Conservation (phyloP, 2,113 vertebrate species). For the Pituophis catenifer region DNA sequence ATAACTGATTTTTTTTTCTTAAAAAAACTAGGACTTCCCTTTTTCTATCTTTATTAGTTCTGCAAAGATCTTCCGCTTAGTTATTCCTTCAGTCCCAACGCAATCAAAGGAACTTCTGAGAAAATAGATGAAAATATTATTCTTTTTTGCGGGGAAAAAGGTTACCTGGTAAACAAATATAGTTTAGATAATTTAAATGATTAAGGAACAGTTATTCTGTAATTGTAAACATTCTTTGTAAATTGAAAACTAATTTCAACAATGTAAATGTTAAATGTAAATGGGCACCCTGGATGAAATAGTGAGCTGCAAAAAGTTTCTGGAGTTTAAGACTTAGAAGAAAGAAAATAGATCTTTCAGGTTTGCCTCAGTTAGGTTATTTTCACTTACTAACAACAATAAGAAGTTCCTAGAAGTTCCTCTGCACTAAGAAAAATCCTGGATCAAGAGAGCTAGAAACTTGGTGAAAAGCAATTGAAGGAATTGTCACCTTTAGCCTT, state of each 20-base stretch:
- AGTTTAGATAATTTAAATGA: not conserved
- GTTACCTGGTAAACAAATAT: not conserved
- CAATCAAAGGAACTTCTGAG: not conserved
- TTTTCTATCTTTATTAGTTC: not conserved
- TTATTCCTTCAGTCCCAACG: not conserved
- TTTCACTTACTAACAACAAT: not conserved
- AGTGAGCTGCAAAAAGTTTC: not conserved
- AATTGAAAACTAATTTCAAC: not conserved
- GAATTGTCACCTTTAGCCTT: not conserved
- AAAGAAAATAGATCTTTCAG: not conserved
- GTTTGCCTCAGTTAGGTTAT: not conserved
- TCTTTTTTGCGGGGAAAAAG: not conserved
- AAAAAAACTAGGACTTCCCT: not conserved
- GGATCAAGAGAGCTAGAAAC: not conserved
- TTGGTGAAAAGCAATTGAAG: not conserved
- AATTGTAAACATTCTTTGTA: no score
- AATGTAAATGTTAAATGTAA: not conserved
- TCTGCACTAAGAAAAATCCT: not conserved
- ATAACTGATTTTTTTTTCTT: slow-evolving; percentile 9
- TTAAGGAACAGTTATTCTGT: not conserved
- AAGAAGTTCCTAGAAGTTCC: not conserved
- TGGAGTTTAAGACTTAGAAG: not conserved
- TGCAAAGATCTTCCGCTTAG: not conserved
- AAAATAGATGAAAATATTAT: not conserved
- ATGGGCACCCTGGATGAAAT: not conserved